A percentile compares a stretch with the other conserved stretches of the same genome.
Conservation (phyloP, 2,797 vertebrate species). For the Diceros bicornis region DNA sequence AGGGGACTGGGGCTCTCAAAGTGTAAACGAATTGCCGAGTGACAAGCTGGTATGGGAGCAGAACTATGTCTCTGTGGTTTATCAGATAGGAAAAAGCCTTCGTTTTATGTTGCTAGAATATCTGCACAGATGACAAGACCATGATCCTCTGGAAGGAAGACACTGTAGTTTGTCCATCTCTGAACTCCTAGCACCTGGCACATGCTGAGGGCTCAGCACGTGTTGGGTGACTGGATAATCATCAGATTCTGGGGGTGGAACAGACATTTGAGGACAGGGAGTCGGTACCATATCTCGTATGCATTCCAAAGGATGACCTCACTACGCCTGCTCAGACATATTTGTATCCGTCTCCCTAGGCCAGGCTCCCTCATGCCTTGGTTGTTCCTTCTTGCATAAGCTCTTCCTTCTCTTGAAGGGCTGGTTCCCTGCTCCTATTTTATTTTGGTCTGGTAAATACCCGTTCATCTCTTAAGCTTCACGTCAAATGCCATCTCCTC, state of each 20-base stretch:
- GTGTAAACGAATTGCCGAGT: neutral
- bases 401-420: neutral
- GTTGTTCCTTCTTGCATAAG: neutral
- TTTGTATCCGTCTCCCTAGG: neutral
- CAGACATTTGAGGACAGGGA: neutral
- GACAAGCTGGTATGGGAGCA: neutral
- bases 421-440: neutral
- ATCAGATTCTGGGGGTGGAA: neutral
- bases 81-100: neutral
- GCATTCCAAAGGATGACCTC: neutral
- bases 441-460: neutral
- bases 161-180: neutral
- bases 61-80: neutral
- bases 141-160: neutral
- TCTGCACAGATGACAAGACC: neutral
- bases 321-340: neutral
- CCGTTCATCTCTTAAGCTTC: neutral
- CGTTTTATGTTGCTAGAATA: neutral
- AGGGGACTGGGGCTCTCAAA: neutral
- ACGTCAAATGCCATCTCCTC: neutral
- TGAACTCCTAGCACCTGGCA: neutral
- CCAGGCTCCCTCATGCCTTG: neutral
- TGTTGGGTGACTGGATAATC: neutral
- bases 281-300: neutral
- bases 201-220: neutral